Conservation (phyloP, 2,797 vertebrate genomes). For the Phrynocephalus forsythii region DNA sequence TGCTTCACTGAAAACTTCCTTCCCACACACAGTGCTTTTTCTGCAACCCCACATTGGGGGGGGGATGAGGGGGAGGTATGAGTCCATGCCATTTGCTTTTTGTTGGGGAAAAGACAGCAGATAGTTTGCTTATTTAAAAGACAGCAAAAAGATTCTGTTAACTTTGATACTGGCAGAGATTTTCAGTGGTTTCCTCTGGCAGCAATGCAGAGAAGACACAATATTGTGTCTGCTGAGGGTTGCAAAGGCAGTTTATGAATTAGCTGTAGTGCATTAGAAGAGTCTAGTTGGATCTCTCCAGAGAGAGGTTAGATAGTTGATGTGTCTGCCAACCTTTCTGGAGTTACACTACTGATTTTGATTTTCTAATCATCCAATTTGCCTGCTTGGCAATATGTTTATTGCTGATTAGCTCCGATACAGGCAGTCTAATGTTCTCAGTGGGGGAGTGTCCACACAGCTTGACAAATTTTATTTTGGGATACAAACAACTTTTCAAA, state of each 20-base stretch:
- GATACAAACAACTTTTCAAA: not conserved
- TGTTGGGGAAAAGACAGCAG: not conserved
- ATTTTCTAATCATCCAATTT: constrained; percentile 27
- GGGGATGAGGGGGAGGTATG: not conserved
- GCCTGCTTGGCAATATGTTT: constrained; percentile 30
- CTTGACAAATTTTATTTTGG: not conserved
- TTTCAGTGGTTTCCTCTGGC: not conserved
- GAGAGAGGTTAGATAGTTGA: not conserved
- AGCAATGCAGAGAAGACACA: not conserved
- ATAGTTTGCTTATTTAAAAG: not conserved
- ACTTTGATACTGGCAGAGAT: not conserved
- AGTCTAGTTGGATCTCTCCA: not conserved
- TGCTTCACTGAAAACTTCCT: not conserved
- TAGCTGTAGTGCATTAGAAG: not conserved
- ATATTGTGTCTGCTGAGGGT: not conserved
- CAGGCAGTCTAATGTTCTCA: constrained; percentile 11
- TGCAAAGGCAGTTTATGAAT: constrained; percentile 3
- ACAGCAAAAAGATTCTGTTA: not conserved
- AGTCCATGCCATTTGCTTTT: not conserved
- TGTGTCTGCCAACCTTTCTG: not conserved
- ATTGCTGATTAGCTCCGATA: constrained; percentile 10
- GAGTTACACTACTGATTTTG: not conserved
- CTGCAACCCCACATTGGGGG: not conserved
- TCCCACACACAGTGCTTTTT: not conserved
- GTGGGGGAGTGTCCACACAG: not conserved